Percentiles rank a stretch among this genome's conserved stretches.
These are phyloP conservation scores for Oreohelix idahoensis DNA, from an alignment of 1,140 invertebrate genomes.

Conservation along the genomic window DNA sequence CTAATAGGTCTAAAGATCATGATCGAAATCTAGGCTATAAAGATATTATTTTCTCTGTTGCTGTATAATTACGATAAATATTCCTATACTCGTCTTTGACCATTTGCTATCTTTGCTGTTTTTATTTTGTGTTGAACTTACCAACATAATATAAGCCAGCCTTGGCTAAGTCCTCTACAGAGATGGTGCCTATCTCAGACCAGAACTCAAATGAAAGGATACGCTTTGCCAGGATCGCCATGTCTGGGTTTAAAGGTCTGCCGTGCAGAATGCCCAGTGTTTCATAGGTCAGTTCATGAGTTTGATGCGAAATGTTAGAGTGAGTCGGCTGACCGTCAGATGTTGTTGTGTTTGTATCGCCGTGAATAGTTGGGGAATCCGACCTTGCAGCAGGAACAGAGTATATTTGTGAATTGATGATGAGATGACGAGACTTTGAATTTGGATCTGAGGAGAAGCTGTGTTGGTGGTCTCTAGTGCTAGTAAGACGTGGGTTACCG, in stretches of 20 bases:
- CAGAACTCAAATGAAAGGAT: conserved; percentile 46
- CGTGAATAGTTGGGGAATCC: too few species aligned
- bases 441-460: too few species aligned
- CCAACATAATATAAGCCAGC: conserved; percentile 53
- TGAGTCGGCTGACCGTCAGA: too few species aligned
- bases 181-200: conserved; percentile 43
- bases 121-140: conserved; percentile 36
- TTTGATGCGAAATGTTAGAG: not conserved
- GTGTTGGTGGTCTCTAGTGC: too few species aligned
- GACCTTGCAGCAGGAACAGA: not conserved
- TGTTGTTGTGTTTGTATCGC: not conserved
- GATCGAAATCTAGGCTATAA: too few species aligned
- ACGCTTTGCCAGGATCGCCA: conserved; percentile 45
- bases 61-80: too few species aligned
- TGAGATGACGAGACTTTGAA: not conserved
- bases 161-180: conserved; percentile 44
- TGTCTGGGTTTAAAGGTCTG: conserved; percentile 42
- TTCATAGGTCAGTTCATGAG: not conserved
- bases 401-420: not conserved
- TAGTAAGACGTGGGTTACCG: too few species aligned
- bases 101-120: too few species aligned
- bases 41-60: too few species aligned
- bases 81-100: too few species aligned
- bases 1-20: too few species aligned
- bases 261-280: conserved; percentile 32